Evolutionary conservation across 2,888 invertebrate species (phyloP), one percentile per base, ranked within the genome.

Genomic region (Apotomis betuletana): DNA sequence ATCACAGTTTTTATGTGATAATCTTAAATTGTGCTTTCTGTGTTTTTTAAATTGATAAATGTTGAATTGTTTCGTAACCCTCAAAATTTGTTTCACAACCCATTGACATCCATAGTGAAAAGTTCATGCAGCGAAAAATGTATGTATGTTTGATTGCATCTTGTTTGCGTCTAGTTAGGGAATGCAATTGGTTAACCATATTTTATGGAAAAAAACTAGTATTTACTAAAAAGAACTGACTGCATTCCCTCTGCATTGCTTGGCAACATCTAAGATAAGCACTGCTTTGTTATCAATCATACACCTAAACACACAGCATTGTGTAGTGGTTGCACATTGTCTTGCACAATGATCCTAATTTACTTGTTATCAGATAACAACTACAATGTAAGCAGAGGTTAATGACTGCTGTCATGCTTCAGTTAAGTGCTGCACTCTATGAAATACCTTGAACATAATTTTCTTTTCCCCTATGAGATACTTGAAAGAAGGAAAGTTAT

Each of bases 311-410:
- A 58, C 10, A 9, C 3, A 3, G 61, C 27, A 27, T 27, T 27
- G 44, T 27, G 36, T 15, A 12, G 5, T 52, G 12, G 10, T n/a
- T 51, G 51, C 13, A 38, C 49, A 49, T 49, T 49, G 49, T 49
- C 9, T 13, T 51, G 38, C n/a, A 59, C 41, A 44, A 59, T 59
- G 13, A 51, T 36, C 36, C 38, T 62, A n/a, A 65, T 65, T 46
- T 57, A n/a, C 46, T 65, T 38, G 6, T 38, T 65, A 57, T 57
- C 65, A 55, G 65, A 65, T 65, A 65, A 55, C 54, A 44, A 46
- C 10, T 15, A 64, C 15, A 64, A 44, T 4, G 49, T 49, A 49
- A 49, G 44, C 5, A 1, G 2, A 5, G 54, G 57, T 57, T 57
- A 65, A 2, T 57, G 55, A 65, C 54, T 63, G 63, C 38, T n/a